phyloP scores from a whole-genome alignment of 2,888 invertebrate genomes.

The Pycnomerus fuliginosus region DNA sequence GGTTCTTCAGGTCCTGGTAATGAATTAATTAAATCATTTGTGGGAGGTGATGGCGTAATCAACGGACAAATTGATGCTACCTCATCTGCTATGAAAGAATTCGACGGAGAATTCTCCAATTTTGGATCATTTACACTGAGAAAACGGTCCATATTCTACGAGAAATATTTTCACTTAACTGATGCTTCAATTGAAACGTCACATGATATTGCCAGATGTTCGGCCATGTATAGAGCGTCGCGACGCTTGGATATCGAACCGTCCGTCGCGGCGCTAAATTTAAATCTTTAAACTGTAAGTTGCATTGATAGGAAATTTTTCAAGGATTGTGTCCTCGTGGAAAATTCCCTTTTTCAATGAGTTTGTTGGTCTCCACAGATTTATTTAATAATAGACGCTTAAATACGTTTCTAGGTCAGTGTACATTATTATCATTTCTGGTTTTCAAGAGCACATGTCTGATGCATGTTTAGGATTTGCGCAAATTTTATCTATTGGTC shows the following conservation, averaged over 20 bases:
- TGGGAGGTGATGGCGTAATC: conserved; percentile 53
- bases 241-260: not conserved
- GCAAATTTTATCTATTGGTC: too few relatives aligned
- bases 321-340: too few relatives aligned
- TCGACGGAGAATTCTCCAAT: conserved; percentile 46
- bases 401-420: too few relatives aligned
- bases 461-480: too few relatives aligned
- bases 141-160: conserved; percentile 30
- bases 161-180: not conserved
- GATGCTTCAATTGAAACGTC: not conserved
- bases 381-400: too few relatives aligned
- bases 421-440: too few relatives aligned
- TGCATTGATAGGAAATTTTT: too few relatives aligned
- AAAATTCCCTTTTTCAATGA: too few relatives aligned
- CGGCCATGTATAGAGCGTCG: not conserved
- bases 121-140: conserved; percentile 35
- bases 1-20: conserved; percentile 42
- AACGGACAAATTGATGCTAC: conserved; percentile 52
- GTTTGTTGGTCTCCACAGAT: too few relatives aligned
- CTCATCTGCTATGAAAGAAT: conserved; percentile 50
- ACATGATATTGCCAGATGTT: not conserved
- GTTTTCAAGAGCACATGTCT: too few relatives aligned
- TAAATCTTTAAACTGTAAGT: too few relatives aligned
- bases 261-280: not conserved
- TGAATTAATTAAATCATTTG: conserved; percentile 51